Conservation (phyloP, 2,113 vertebrate species). For the Stegastes partitus region DNA sequence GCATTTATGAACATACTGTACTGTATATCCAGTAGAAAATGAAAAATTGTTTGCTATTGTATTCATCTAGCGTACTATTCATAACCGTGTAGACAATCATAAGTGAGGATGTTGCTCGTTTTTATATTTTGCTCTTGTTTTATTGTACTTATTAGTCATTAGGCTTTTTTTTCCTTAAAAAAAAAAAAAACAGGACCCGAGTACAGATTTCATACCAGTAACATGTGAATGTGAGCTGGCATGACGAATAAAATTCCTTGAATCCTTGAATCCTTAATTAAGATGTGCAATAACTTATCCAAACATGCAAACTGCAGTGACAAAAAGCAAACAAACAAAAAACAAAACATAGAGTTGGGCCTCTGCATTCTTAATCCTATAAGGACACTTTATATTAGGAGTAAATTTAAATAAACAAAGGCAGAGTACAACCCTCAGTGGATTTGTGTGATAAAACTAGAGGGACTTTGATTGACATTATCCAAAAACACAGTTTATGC, state of each 20-base stretch:
- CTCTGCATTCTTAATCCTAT: background rate
- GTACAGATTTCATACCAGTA: no score
- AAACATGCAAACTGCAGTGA: conserved; percentile 15
- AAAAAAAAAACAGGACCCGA: no score
- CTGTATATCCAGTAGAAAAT: background rate
- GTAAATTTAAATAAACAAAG: background rate
- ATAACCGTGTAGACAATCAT: background rate
- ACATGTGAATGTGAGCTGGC: no score
- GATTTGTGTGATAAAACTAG: background rate
- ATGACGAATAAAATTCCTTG: no score
- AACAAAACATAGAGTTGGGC: background rate
- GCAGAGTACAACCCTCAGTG: background rate
- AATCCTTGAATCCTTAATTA: no score
- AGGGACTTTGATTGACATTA: conserved; percentile 12
- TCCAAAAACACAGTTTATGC: conserved; percentile 3
- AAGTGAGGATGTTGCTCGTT: conserved; percentile 3
- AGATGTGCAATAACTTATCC: background rate
- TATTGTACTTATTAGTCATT: no score
- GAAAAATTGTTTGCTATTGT: background rate
- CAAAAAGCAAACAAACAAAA: no score
- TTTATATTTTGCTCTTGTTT: no score
- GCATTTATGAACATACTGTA: background rate
- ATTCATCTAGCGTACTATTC: background rate
- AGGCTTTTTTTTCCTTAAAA: no score
- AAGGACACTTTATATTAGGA: background rate